phyloP scores from a whole-genome alignment of 2,888 invertebrate genomes.

The Dugesia japonica region DNA sequence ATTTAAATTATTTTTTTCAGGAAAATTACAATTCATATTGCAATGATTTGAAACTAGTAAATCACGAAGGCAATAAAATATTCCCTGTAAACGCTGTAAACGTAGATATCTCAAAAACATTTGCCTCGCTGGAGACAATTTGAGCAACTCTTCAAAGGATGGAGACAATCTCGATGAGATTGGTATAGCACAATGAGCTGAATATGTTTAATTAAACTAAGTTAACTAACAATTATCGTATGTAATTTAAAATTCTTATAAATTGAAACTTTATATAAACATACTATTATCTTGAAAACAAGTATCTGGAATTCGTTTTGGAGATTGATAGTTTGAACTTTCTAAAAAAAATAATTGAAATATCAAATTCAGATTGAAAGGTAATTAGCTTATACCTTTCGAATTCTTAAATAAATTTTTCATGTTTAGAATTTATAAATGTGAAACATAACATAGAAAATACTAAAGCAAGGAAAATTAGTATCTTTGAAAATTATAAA shows the following conservation, averaged over 20 bases:
- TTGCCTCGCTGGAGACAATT: background rate
- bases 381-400: no score
- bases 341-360: no score
- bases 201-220: no score
- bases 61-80: background rate
- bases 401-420: background rate
- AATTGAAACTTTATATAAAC: no score
- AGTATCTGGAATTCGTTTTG: background rate
- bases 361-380: no score
- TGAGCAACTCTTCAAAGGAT: background rate
- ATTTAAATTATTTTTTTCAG: no score
- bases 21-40: background rate
- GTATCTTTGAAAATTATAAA: no score
- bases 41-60: background rate
- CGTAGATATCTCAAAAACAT: constrained; percentile 6
- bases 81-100: background rate
- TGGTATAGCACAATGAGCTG: background rate
- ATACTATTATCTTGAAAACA: background rate
- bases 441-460: no score
- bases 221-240: no score
- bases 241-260: no score
- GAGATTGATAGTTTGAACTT: background rate
- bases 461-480: no score
- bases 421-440: no score
- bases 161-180: background rate